phyloP scores from a whole-genome alignment of 2,113 vertebrate species.

The Chionomys nivalis region DNA sequence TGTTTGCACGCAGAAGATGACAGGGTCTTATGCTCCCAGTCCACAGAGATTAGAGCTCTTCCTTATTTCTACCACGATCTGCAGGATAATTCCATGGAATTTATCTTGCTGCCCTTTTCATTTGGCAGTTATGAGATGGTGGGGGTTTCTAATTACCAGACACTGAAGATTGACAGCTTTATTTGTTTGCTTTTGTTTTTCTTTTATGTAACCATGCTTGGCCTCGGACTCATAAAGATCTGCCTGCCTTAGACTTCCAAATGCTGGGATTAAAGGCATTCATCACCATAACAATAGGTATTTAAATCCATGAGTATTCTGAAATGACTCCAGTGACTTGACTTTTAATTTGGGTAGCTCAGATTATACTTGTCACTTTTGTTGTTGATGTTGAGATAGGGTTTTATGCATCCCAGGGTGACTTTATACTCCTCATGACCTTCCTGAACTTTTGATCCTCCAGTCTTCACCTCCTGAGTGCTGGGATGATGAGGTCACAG shows the following conservation, averaged over 20 bases:
- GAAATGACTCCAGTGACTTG: neutral
- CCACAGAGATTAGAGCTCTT: neutral
- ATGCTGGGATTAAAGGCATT: neutral
- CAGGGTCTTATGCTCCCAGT: slow-evolving; percentile 8
- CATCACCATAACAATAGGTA: neutral
- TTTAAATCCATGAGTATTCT: neutral
- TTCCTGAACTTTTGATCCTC: neutral
- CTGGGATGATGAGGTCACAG: neutral
- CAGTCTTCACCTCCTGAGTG: neutral
- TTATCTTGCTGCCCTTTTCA: neutral
- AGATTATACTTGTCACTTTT: neutral
- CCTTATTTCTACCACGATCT: neutral
- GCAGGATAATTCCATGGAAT: neutral
- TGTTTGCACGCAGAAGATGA: slow-evolving; percentile 5
- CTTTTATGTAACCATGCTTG: neutral
- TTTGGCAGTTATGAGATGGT: neutral
- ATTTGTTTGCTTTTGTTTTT: neutral
- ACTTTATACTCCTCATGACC: neutral
- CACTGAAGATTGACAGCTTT: neutral
- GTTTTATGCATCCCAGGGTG: neutral
- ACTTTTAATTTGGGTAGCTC: neutral
- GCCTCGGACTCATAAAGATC: neutral
- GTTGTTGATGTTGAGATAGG: neutral
- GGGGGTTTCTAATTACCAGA: neutral
- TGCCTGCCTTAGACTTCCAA: neutral